Base-by-base conservation (phyloP, 2,113 vertebrate genomes). In the Dipodomys stephensi region DNA sequence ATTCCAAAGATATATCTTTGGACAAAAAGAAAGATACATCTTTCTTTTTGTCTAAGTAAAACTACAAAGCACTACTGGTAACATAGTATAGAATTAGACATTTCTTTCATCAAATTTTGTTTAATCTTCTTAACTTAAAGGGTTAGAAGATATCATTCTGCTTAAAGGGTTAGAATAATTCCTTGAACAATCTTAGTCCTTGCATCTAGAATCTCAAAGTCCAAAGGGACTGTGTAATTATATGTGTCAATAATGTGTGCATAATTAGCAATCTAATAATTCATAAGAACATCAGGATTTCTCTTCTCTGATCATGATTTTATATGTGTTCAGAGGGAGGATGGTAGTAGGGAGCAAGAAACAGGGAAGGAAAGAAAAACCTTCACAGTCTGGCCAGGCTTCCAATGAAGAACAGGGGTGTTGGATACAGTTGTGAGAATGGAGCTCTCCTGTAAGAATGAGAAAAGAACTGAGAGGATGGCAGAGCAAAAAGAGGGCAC, bases 121-220 rank as follows among this genome's bases (percentile, higher is more conserved):
- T 82, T 72, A 93, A 87, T 49, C 72, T 77, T 72, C 65, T 78
- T 44, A 77, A n/a, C 28, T 19, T 35, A 28, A 90, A 87, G 28
- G 5, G 57, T 87, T 39, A 32, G 22, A 67, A 71, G 39, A 65
- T 76, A 89, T 23, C 35, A 81, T 11, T 67, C 71, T 77, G 71
- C 65, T 78, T 35, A 23, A 90, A 87, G n/a, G 4, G 39, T 87
- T n/a, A 32, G 28, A 28, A 39, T 20, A 76, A 53, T n/a, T 19
- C 0, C 2, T 93, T 83, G 13, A 90, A 22, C 30, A 49, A 60
- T 27, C 23, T 69, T 78, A 90, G 35, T n/a, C 20, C 11, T 35
- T 46, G 12, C 11, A 72, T 32, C 32, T 68, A 67, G n/a, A 32
- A 16, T 85, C 15, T 86, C 62, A 86, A 39, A 35, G 25, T 60